Conservation (phyloP, 2,797 vertebrate genomes). For the Glyptemys insculpta region DNA sequence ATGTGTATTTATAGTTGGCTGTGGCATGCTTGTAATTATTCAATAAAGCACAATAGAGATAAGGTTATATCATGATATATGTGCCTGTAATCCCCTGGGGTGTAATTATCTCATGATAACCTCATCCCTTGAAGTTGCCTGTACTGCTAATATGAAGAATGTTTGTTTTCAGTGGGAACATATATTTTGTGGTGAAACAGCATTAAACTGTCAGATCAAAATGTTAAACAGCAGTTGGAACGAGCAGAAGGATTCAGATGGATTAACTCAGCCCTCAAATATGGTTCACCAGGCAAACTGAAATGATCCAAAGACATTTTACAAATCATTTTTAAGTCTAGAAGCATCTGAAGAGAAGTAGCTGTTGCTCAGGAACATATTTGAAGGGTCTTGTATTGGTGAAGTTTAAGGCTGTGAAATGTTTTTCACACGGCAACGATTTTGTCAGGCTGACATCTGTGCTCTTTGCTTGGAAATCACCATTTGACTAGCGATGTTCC, state of each 20-base stretch:
- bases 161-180: conserved; percentile 80
- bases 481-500: not conserved
- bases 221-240: conserved; percentile 78
- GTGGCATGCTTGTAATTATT: conserved; percentile 77
- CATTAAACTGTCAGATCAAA: conserved; percentile 83
- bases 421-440: not conserved
- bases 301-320: conserved; percentile 53
- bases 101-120: conserved; percentile 82
- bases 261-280: conserved; percentile 74
- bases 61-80: conserved; percentile 79
- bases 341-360: conserved; percentile 53
- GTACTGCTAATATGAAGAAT: conserved; percentile 81
- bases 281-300: conserved; percentile 64
- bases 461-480: conserved; percentile 15
- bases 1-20: conserved; percentile 75
- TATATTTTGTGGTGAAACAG: conserved; percentile 79
- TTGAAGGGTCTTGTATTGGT: conserved; percentile 22
- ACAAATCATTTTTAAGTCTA: conserved; percentile 51
- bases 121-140: conserved; percentile 78
- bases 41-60: conserved; percentile 77
- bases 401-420: conserved; percentile 42
- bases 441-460: not conserved
- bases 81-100: conserved; percentile 78
- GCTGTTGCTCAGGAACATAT: conserved; percentile 31
- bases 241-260: conserved; percentile 72